phyloP scores from a whole-genome alignment of 2,888 invertebrate species.

The Himalopsyche anomala region DNA sequence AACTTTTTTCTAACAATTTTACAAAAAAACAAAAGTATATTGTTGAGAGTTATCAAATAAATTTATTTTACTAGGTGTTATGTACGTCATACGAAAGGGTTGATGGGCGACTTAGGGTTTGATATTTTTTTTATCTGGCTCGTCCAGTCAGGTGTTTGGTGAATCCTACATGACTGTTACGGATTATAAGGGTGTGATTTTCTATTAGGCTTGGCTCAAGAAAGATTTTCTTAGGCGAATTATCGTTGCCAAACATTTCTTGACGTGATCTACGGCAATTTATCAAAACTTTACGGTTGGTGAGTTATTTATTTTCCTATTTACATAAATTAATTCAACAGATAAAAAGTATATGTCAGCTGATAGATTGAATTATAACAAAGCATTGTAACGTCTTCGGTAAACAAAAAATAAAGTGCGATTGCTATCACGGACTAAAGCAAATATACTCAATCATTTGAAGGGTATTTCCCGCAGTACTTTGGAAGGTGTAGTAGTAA shows the following conservation, averaged over 20 bases:
- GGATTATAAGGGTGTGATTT: constrained; percentile 27
- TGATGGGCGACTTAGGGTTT: constrained; percentile 35
- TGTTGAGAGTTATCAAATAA: neutral
- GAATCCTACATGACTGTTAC: neutral
- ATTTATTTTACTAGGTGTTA: constrained; percentile 9
- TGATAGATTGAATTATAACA: neutral
- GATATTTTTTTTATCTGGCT: constrained; percentile 47
- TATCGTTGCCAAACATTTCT: neutral
- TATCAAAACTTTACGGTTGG: too few relatives aligned
- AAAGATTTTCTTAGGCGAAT: neutral
- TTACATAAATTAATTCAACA: too few relatives aligned
- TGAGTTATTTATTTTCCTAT: too few relatives aligned
- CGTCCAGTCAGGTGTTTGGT: constrained; percentile 53
- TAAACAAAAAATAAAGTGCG: constrained; percentile 13
- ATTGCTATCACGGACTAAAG: constrained; percentile 15
- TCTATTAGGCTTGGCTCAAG: neutral
- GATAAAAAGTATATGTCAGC: too few relatives aligned
- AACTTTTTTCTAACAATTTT: too few relatives aligned
- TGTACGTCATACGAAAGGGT: constrained; percentile 29
- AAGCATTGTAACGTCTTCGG: neutral
- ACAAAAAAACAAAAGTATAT: neutral
- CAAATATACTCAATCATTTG: constrained; percentile 34
- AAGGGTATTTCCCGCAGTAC: constrained; percentile 32
- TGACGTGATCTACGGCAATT: too few relatives aligned
- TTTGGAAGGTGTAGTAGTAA: constrained; percentile 23